Conservation (phyloP, 1,140 invertebrate genomes). For the Monomorium pharaonis region DNA sequence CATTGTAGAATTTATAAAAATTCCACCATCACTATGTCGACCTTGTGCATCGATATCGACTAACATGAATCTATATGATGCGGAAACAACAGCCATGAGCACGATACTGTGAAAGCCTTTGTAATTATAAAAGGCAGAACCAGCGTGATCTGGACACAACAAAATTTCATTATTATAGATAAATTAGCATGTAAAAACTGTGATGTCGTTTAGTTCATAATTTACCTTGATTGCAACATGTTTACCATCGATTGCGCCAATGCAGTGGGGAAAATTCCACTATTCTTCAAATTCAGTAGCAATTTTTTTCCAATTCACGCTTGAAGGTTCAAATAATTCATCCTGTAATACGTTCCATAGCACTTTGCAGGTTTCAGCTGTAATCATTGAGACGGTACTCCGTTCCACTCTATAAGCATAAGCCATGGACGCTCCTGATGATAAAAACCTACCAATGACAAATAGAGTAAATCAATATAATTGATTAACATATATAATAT, state of each 20-base stretch:
- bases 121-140: neutral
- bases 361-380: neutral
- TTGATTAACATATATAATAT: no score
- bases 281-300: neutral
- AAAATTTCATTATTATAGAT: neutral
- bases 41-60: neutral
- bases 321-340: neutral
- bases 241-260: no score
- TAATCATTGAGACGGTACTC: neutral
- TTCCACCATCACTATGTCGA: neutral
- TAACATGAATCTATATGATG: neutral
- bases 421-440: neutral
- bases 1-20: neutral
- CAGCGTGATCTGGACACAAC: neutral
- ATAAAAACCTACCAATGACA: neutral
- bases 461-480: neutral
- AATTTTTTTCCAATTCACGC: neutral
- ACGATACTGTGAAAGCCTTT: conserved; percentile 8
- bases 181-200: no score
- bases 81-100: neutral
- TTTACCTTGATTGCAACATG: neutral
- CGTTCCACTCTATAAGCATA: neutral
- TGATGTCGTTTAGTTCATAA: neutral
- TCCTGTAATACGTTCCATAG: neutral
- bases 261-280: neutral